phyloP scores from a whole-genome alignment of 2,113 vertebrate genomes.

The Paracanthobrama guichenoti region DNA sequence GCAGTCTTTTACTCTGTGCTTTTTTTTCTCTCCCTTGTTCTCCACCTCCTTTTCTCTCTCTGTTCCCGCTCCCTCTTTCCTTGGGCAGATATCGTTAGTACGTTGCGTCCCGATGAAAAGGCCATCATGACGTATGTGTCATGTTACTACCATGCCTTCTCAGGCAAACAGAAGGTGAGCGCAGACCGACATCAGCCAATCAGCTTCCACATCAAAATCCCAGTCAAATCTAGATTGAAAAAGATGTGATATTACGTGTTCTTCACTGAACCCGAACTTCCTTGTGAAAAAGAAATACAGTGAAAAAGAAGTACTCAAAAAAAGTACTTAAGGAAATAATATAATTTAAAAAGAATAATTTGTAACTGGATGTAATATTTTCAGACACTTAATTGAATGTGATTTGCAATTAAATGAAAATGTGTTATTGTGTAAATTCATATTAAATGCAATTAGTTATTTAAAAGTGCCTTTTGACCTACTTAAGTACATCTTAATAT shows the following conservation, averaged over 20 bases:
- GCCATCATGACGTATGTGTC: constrained; percentile 99
- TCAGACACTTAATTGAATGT: neutral
- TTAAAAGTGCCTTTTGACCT: neutral
- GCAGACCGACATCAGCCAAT: constrained; percentile 17
- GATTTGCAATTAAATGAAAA: neutral
- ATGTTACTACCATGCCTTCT: constrained; percentile 99
- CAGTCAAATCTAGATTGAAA: constrained; percentile 8
- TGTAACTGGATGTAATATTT: neutral
- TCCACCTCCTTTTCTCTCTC: constrained; percentile 42
- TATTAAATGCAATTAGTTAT: neutral
- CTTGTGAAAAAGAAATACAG: neutral
- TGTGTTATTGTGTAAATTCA: neutral
- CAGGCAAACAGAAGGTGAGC: constrained; percentile 99
- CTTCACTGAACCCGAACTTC: neutral
- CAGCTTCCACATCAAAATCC: constrained; percentile 7
- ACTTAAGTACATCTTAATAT: neutral
- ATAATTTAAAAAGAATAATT: neutral
- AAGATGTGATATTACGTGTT: neutral
- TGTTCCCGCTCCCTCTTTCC: constrained; percentile 59
- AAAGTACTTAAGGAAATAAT: neutral
- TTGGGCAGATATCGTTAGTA: constrained; percentile 98
- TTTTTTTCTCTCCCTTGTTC: constrained; percentile 60
- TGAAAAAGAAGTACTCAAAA: neutral
- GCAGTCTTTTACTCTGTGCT: constrained; percentile 76
- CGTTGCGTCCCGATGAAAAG: constrained; percentile 99